Base-by-base conservation (phyloP, 1,140 invertebrate genomes). In the Arctopsyche grandis region DNA sequence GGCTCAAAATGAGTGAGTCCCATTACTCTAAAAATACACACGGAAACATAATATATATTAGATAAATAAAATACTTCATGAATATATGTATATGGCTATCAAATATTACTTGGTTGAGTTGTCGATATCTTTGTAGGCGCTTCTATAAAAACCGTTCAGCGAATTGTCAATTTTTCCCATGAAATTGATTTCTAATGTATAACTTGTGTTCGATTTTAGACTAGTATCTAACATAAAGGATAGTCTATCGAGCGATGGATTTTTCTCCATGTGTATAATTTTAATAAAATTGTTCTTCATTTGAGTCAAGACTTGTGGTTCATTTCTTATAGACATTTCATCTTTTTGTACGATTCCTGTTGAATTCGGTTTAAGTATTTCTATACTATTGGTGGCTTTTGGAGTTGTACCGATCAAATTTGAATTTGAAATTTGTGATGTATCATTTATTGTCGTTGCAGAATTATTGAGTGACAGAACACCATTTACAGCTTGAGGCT, bases 111-210 rank as follows among this genome's bases (percentile, higher is more conserved):
- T 82, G 85, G 87, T 86, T 85, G 79, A 85, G 77, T 83, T 85
- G 77, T 85, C 84, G 78, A 84, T 84, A 69, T 90, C 87, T 24
- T 84, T 86, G 83, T 97, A 97, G 9, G 87, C 91, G 84, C 94
- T 96, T 79, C 91, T 91, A 84, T 97, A 98, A 85, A 97, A 96
- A 12, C 96, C 96, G 60, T 90, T 89, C 84, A 93, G 88, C 3
- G 91, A 90, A 76, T 91, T 88, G 24, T 89, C 87, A 76, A 93
- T 89, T 0, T 83, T 78, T 75, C 92, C 91, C 1, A 82, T 84
- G 81, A 91, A 93, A 0, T 83, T 80, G 43, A 93, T 85, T 21
- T 88, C 84, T 3, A 92, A 85, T 0, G 84, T 87, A 24, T 92
- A 88, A 43, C 85, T 81, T 0, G 84, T 81, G 46, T 86, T 84